phyloP scores from a whole-genome alignment of 2,113 vertebrate genomes.

The Hemiprocne comata region DNA sequence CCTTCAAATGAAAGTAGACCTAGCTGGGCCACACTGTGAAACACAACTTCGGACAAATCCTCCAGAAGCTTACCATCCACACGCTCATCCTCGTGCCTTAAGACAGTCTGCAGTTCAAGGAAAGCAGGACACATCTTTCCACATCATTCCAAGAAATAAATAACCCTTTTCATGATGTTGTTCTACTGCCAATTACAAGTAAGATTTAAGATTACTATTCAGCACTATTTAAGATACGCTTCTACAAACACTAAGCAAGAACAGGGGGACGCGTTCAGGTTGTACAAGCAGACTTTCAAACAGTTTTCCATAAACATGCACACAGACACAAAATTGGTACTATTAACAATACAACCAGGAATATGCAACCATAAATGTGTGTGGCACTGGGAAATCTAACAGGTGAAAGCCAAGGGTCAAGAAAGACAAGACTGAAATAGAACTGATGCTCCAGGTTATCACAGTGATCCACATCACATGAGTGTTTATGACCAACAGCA shows the following conservation, averaged over 20 bases:
- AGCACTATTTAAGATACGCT: background rate
- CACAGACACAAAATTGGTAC: background rate
- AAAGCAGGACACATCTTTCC: background rate
- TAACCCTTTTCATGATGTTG: background rate
- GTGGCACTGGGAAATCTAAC: background rate
- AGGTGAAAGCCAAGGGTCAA: background rate
- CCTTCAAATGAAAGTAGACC: background rate
- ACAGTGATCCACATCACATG: background rate
- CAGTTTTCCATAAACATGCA: background rate
- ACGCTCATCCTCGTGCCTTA: fast-evolving
- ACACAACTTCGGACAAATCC: background rate
- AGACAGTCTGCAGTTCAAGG: background rate
- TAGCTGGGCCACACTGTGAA: background rate
- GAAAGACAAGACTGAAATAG: background rate
- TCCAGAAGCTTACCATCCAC: background rate
- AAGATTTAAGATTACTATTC: background rate
- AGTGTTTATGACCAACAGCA: background rate
- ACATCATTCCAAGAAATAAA: background rate
- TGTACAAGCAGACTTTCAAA: background rate
- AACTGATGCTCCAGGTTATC: background rate
- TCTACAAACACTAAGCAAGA: background rate
- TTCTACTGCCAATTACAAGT: background rate
- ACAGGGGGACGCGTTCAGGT: background rate
- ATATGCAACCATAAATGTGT: background rate
- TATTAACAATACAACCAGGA: background rate